phyloP scores from a whole-genome alignment of 2,797 vertebrate genomes.

The Ispidina lecontei region DNA sequence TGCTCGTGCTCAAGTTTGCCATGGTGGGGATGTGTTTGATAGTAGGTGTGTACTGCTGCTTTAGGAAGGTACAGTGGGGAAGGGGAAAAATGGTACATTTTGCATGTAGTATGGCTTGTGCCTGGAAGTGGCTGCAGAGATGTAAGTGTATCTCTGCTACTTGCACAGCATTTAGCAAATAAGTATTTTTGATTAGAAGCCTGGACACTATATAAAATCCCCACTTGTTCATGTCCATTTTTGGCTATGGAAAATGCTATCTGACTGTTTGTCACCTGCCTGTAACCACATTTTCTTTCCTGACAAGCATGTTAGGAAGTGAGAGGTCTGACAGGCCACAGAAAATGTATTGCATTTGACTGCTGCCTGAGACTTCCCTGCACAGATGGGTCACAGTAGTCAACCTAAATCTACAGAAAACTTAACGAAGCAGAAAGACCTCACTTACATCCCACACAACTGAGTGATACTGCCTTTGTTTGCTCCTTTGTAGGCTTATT shows the following conservation, averaged over 20 bases:
- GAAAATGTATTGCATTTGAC: slow-evolving; percentile 12
- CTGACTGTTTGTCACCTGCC: slow-evolving; percentile 3
- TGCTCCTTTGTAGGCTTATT: neutral
- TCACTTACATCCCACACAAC: slow-evolving; percentile 28
- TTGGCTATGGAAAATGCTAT: neutral
- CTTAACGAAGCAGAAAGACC: slow-evolving; percentile 17
- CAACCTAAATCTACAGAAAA: slow-evolving; percentile 45
- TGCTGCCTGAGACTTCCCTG: slow-evolving; percentile 39
- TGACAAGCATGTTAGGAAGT: neutral
- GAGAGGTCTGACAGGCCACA: slow-evolving; percentile 24
- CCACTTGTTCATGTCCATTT: neutral
- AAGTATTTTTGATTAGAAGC: neutral
- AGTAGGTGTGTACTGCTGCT: neutral
- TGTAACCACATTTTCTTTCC: neutral
- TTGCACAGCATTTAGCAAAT: neutral
- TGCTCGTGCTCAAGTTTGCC: neutral
- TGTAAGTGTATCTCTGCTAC: neutral
- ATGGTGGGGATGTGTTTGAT: neutral
- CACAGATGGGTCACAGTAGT: slow-evolving; percentile 31
- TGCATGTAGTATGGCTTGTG: neutral
- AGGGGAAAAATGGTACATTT: neutral
- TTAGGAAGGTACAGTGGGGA: neutral
- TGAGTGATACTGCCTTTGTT: neutral
- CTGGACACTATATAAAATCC: neutral
- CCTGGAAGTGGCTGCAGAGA: neutral